Evolutionary conservation across 1,140 invertebrate genomes (phyloP), one percentile per base, ranked within the genome.

Genomic region (Popillia japonica): DNA sequence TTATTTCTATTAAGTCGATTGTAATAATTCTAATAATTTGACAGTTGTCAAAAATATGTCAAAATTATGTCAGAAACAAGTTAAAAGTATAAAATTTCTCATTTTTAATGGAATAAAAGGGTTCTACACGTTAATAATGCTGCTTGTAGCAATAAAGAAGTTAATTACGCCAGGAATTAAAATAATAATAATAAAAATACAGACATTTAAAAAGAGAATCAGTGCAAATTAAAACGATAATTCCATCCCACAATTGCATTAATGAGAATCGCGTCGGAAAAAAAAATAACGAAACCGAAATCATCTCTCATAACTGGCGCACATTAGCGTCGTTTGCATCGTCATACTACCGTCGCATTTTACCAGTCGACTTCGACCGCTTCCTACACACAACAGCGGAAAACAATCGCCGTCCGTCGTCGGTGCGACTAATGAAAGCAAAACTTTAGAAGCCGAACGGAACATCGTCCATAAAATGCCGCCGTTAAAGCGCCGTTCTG

Each of bases 391-490:
- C 14, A 44, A 6, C 17, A 55, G 17, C 11, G 17, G 48, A 2
- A 55, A 55, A 55, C 48, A 55, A 55, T 55, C 48, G 48, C n/a
- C 44, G 44, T n/a, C 27, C 27, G 27, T 4, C 27, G 27, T 34
- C 4, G 27, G 27, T 34, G 27, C 48, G 14, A 17, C 48, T 55
- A 55, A 55, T 55, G 48, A 55, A 55, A 55, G 48, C 48, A 55
- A 55, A 17, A 55, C 48, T 55, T 55, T 55, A 14, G 14, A 34
- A 34, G 27, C 27, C n/a, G n/a, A 55, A 17, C 48, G 48, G 48
- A 55, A 55, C 14, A 55, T 55, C 48, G n/a, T n/a, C 27, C 48
- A 55, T 55, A 55, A 55, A 55, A 55, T 55, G 6, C 48, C 48
- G 48, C 48, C 48, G 14, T 55, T 55, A 6, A n/a, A 3, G 11